A percentile compares a stretch with the other conserved stretches of the same genome.
Conservation (phyloP, 2,888 invertebrate genomes). For the Acanthacorydalis orientalis region DNA sequence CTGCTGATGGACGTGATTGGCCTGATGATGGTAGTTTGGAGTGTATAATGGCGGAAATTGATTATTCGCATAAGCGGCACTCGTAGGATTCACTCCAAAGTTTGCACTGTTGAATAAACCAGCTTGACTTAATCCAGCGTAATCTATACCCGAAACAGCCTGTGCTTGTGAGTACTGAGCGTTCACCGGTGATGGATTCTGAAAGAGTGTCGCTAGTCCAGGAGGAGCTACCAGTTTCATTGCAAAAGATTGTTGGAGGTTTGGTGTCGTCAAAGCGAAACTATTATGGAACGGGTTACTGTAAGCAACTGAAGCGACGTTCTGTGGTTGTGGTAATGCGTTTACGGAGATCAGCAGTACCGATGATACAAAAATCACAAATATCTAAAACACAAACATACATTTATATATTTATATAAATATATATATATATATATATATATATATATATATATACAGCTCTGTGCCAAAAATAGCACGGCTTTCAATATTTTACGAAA, state of each 20-base stretch:
- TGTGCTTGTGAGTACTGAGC: no score
- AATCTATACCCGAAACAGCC: no score
- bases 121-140: no score
- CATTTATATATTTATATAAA: not conserved
- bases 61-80: no score
- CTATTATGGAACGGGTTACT: constrained; percentile 1
- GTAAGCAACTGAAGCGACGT: not conserved
- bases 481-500: no score
- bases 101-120: not conserved
- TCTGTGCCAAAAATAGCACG: no score
- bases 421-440: no score
- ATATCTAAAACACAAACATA: not conserved
- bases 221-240: not conserved
- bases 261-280: not conserved
- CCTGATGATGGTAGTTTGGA: no score
- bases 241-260: not conserved
- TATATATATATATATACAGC: no score
- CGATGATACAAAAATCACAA: not conserved
- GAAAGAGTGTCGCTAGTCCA: not conserved
- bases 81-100: not conserved
- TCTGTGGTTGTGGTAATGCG: not conserved
- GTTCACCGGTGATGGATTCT: no score
- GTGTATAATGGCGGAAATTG: no score
- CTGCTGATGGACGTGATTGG: no score
- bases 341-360: not conserved